Evolutionary conservation across 1,140 invertebrate species (phyloP).

Genomic region (Cyphomyrmex costatus): DNA sequence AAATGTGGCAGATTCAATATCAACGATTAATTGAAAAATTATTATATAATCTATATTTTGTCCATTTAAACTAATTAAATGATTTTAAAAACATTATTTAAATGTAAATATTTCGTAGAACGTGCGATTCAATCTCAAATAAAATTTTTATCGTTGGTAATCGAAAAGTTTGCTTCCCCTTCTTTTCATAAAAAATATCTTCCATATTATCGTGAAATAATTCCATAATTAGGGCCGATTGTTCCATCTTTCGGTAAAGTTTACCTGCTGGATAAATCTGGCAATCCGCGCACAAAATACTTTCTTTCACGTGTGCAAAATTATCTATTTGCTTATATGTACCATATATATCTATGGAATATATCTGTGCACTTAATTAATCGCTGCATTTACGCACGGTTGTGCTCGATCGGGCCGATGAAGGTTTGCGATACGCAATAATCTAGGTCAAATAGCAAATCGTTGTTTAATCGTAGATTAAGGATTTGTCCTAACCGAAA

Average conservation of each 20-base stretch:
- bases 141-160: neutral
- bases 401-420: slow-evolving; percentile 54
- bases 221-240: neutral
- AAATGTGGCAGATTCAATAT: slow-evolving; percentile 4
- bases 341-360: slow-evolving; percentile 4
- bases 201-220: neutral
- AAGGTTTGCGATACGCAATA: slow-evolving; percentile 65
- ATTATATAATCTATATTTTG: neutral
- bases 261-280: too few species aligned
- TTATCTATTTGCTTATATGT: neutral
- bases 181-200: neutral
- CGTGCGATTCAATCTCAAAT: slow-evolving; percentile 18
- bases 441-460: slow-evolving; percentile 79
- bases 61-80: neutral
- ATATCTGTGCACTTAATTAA: slow-evolving; percentile 22
- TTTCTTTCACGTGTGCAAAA: slow-evolving; percentile 18
- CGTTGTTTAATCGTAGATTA: slow-evolving; percentile 78
- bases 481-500: slow-evolving; percentile 75
- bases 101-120: neutral
- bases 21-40: neutral
- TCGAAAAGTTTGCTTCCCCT: neutral
- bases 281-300: too few species aligned
- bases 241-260: too few species aligned
- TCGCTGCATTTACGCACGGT: slow-evolving; percentile 9
- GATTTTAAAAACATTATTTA: slow-evolving; percentile 9